Evolutionary conservation across 2,888 invertebrate genomes (phyloP).

Genomic region (Apantesis nais): DNA sequence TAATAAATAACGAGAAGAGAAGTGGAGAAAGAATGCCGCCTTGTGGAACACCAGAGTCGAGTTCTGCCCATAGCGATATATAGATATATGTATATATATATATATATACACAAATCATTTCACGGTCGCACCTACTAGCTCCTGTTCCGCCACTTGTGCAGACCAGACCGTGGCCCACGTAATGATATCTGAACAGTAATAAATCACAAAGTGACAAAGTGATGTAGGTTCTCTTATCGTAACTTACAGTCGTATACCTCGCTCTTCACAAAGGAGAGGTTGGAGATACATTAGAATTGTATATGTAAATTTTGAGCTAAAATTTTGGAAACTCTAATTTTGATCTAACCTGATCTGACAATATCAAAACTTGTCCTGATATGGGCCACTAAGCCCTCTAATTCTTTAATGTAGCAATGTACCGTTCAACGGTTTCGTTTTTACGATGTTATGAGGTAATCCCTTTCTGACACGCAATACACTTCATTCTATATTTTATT

Average conservation of each 20-base stretch:
- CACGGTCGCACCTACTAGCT: background rate
- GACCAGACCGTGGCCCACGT: background rate
- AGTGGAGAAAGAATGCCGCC: too few relatives aligned
- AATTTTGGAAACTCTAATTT: background rate
- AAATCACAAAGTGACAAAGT: conserved; percentile 13
- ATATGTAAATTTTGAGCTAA: background rate
- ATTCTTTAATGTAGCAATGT: too few relatives aligned
- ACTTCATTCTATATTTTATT: background rate
- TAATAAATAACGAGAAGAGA: too few relatives aligned
- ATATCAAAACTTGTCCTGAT: too few relatives aligned
- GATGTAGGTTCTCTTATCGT: conserved; percentile 13
- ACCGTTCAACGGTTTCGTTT: too few relatives aligned
- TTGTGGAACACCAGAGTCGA: too few relatives aligned
- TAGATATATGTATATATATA: too few relatives aligned
- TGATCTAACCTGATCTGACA: background rate
- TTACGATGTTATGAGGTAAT: too few relatives aligned
- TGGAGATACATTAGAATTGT: background rate
- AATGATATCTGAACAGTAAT: conserved; percentile 12
- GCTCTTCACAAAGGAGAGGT: background rate
- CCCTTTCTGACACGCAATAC: background rate
- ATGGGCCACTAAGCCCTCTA: too few relatives aligned
- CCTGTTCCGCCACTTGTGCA: background rate
- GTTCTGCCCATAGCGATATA: too few relatives aligned
- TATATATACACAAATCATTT: too few relatives aligned
- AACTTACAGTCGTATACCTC: conserved; percentile 5